phyloP scores from a whole-genome alignment of 1,140 invertebrate species.

The Drosophila bocqueti region DNA sequence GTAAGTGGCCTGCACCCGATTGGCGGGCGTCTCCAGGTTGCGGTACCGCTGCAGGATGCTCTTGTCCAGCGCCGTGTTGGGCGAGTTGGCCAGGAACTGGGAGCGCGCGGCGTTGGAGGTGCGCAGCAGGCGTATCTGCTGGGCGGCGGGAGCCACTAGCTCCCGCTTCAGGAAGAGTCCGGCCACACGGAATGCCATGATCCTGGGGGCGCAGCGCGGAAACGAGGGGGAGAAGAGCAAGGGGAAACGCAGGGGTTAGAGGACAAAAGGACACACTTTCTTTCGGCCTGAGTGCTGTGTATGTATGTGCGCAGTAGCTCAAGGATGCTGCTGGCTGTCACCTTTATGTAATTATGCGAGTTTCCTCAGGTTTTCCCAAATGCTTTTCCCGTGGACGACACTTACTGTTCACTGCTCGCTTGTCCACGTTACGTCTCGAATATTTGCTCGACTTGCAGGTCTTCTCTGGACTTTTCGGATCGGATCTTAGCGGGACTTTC shows the following conservation, averaged over 20 bases:
- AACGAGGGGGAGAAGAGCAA: not conserved
- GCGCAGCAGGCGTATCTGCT: conserved; percentile 64
- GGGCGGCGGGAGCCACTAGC: conserved; percentile 48
- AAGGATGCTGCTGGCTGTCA: conserved; percentile 19
- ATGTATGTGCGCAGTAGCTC: conserved; percentile 22
- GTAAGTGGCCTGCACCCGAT: conserved; percentile 93
- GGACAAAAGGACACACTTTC: conserved; percentile 65
- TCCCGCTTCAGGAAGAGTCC: conserved; percentile 81
- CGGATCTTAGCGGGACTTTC: conserved; percentile 45
- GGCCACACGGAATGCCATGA: conserved; percentile 80
- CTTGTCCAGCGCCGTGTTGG: conserved; percentile 91
- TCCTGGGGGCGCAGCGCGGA: conserved; percentile 21
- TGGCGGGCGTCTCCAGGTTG: conserved; percentile 89
- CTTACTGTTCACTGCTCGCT: conserved; percentile 47
- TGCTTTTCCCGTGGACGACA: conserved; percentile 2
- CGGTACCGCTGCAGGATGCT: conserved; percentile 89
- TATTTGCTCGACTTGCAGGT: conserved; percentile 15
- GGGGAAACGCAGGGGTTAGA: conserved; percentile 10
- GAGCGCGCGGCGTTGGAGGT: conserved; percentile 25
- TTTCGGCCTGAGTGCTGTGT: not conserved
- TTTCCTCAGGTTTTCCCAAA: conserved; percentile 13
- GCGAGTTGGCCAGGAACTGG: conserved; percentile 87
- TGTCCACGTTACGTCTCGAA: conserved; percentile 22
- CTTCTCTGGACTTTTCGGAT: conserved; percentile 12
- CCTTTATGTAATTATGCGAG: conserved; percentile 46